phyloP scores from a whole-genome alignment of 2,113 vertebrate species.

The Cyanistes caeruleus region DNA sequence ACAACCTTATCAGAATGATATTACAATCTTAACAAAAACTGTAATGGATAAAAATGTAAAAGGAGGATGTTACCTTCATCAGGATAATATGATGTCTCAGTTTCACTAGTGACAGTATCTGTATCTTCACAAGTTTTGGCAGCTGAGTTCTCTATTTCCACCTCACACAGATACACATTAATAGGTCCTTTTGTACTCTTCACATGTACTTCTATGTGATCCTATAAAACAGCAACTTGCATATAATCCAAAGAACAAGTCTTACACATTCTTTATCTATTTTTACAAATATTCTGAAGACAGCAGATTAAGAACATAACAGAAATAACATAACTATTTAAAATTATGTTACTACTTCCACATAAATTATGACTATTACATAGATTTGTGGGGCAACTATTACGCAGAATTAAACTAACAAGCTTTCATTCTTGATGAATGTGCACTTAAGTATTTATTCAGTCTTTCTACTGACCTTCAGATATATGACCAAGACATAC shows the following conservation, averaged over 20 bases:
- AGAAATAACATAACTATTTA: neutral
- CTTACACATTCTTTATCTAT: neutral
- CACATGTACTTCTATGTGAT: conserved; percentile 86
- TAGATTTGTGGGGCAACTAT: neutral
- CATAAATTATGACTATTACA: neutral
- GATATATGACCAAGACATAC: neutral
- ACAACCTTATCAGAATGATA: neutral
- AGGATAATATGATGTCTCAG: neutral
- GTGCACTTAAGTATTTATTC: neutral
- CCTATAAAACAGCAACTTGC: conserved; percentile 67
- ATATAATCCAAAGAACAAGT: neutral
- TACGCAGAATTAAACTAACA: neutral
- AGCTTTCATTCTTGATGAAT: neutral
- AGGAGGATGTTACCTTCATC: conserved; percentile 23
- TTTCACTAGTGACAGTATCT: neutral
- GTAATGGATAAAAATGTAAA: neutral
- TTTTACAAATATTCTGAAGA: neutral
- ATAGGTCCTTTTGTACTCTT: conserved; percentile 88
- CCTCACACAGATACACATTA: conserved; percentile 80
- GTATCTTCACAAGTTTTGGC: neutral
- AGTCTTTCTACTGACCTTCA: neutral
- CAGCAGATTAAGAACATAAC: neutral
- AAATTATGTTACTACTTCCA: neutral
- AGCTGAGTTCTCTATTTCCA: conserved; percentile 46
- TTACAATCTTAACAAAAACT: neutral